A percentile compares a stretch with the other conserved stretches of the same genome.
Evolutionary conservation across 2,113 vertebrate genomes (phyloP).

Genomic region (Progne subis): DNA sequence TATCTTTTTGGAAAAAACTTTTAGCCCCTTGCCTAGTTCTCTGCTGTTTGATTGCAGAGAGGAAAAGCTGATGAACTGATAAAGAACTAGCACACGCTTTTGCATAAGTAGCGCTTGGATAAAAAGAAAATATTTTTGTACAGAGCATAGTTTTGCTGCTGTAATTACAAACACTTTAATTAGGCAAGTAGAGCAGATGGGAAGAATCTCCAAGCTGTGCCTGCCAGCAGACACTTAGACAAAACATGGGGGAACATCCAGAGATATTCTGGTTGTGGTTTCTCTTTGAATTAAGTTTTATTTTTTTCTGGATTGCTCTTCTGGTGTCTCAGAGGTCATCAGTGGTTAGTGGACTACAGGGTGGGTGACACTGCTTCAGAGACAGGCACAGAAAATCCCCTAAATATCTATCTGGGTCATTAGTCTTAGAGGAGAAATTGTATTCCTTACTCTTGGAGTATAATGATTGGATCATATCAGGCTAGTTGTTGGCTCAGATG

Average conservation of each 20-base stretch:
- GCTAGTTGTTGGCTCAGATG: not conserved
- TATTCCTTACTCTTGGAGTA: not conserved
- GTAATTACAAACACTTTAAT: slow-evolving; percentile 27
- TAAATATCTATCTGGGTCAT: not conserved
- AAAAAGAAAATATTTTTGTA: slow-evolving; percentile 31
- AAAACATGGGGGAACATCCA: not conserved
- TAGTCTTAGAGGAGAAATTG: not conserved
- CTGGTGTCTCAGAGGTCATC: not conserved
- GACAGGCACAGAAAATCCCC: not conserved
- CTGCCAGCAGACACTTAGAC: not conserved
- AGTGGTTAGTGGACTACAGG: not conserved
- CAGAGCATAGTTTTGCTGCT: not conserved
- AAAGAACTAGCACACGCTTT: not conserved
- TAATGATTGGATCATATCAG: not conserved
- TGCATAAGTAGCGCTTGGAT: not conserved
- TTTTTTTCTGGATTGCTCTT: not conserved
- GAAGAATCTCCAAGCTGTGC: not conserved
- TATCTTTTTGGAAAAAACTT: not conserved
- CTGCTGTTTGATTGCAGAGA: not conserved
- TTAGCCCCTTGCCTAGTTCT: not conserved
- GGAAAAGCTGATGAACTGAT: not conserved
- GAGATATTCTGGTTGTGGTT: not conserved
- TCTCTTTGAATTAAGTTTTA: not conserved
- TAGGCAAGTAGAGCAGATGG: not conserved
- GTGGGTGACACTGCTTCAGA: not conserved